A percentile compares a stretch with the other conserved stretches of the same genome.
phyloP scores from a whole-genome alignment of 1,140 invertebrate species.

The Parapsyche elsis region DNA sequence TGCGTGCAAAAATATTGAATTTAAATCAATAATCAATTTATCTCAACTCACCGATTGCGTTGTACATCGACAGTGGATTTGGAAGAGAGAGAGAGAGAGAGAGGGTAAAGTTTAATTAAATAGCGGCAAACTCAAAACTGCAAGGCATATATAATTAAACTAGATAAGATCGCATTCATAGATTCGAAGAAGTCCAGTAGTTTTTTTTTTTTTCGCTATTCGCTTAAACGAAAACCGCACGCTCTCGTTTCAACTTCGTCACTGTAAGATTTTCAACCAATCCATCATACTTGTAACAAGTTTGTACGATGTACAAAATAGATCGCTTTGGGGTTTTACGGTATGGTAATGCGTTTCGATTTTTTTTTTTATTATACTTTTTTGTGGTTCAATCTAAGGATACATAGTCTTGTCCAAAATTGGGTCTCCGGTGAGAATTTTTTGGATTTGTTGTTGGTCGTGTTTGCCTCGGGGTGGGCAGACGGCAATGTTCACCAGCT shows the following conservation, averaged over 20 bases:
- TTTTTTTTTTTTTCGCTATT: conserved; percentile 12
- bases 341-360: too few species aligned
- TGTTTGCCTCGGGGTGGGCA: conserved; percentile 5
- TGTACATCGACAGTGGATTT: not conserved
- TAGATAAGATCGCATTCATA: conserved; percentile 23
- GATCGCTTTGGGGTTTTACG: too few species aligned
- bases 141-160: conserved; percentile 24
- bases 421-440: not conserved
- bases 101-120: conserved; percentile 9
- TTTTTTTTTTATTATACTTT: too few species aligned
- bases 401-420: too few species aligned
- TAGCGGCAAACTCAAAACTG: conserved; percentile 1
- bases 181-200: conserved; percentile 19
- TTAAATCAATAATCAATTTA: not conserved
- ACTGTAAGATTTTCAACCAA: not conserved
- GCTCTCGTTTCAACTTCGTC: not conserved
- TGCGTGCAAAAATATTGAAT: too few species aligned
- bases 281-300: too few species aligned
- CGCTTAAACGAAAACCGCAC: not conserved
- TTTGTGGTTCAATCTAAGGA: too few species aligned
- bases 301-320: too few species aligned
- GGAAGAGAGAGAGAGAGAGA: too few species aligned
- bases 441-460: conserved; percentile 13
- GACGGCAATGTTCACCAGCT: not conserved
- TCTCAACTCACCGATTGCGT: too few species aligned